Base-by-base conservation (phyloP, 2,113 vertebrate genomes). In the Perccottus glenii region DNA sequence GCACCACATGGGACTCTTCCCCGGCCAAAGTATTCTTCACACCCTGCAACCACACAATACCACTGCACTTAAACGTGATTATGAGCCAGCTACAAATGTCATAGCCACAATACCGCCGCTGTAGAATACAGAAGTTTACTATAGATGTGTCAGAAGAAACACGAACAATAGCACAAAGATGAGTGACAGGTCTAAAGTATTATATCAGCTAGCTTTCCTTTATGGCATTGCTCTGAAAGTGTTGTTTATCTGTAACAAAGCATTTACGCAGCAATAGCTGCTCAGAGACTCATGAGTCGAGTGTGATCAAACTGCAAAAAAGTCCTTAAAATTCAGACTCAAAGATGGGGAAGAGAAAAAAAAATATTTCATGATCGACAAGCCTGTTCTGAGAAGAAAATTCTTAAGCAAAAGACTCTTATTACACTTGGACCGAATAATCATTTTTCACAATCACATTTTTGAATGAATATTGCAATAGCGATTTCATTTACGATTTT, bases 1-100 rank as follows among this genome's bases (percentile, higher is more conserved):
- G 77, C 60, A 95, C 94, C 63, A 91, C 92, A 45, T 89, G 91
- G 0, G 92, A 83, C 64, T 96, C 95, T 83, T 96, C 94, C 0
- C 80, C 81, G 5, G 81, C 85, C 75, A 99, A 90, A 12, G 87
- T 84, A 0, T 82, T 91, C 81, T 83, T 90, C 0, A 88, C 93
- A 3, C 73, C 91, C 97, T 99, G 89, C 5, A 64, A n/a, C 55
- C 0, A 44, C 0, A 11, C 27, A 57, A 40, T 19, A 67, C 9
- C 27, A 48, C 5, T 19, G 56, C 56, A 58, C 40, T 50, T 11
- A 32, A 10, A 32, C 6, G 11, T 35, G 5, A 36, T 14, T 15
- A 11, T 33, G 33, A 52, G 19, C 1, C 27, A 52, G 27, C 50
- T 33, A n/a, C 9, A n/a, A 38, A 38, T 4, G 52, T 55, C 33